phyloP scores from a whole-genome alignment of 2,797 vertebrate species.

The Danio jaintianensis region DNA sequence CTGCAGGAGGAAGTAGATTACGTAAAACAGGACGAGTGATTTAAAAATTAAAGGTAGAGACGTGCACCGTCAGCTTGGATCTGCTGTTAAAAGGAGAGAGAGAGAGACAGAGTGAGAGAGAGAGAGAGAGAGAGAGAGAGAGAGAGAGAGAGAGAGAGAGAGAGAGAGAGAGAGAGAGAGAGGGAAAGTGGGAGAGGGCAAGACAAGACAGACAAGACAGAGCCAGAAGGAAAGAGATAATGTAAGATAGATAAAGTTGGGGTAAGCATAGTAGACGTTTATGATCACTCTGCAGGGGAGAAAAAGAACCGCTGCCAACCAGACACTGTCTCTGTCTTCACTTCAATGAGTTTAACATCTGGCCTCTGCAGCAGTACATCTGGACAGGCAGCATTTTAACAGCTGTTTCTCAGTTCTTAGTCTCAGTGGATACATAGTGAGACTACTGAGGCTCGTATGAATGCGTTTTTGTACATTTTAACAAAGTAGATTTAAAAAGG shows the following conservation, averaged over 20 bases:
- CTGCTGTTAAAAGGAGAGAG: slow-evolving; percentile 53
- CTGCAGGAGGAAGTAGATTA: slow-evolving; percentile 69
- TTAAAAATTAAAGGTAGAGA: slow-evolving; percentile 80
- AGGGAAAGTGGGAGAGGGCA: neutral
- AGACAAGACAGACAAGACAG: slow-evolving; percentile 15
- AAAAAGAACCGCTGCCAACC: slow-evolving; percentile 1
- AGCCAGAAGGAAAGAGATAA: slow-evolving; percentile 37
- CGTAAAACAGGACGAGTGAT: slow-evolving; percentile 74
- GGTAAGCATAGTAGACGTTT: neutral
- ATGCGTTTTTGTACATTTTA: neutral
- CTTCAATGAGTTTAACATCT: slow-evolving; percentile 37
- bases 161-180: slow-evolving; percentile 32
- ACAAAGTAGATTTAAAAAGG: too few species aligned
- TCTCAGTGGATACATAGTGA: neutral
- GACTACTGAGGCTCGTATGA: neutral
- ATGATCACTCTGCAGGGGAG: slow-evolving; percentile 24
- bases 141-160: neutral
- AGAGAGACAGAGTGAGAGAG: neutral
- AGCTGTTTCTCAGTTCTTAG: neutral
- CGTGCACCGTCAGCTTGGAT: slow-evolving; percentile 69
- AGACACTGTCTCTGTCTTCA: slow-evolving; percentile 5
- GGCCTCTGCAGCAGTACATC: slow-evolving; percentile 28
- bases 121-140: slow-evolving; percentile 2
- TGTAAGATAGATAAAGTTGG: slow-evolving; percentile 2
- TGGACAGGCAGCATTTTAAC: neutral